These are phyloP conservation scores for Sussaba pulchella DNA, from an alignment of 2,888 invertebrate genomes.

Conservation along the genomic window DNA sequence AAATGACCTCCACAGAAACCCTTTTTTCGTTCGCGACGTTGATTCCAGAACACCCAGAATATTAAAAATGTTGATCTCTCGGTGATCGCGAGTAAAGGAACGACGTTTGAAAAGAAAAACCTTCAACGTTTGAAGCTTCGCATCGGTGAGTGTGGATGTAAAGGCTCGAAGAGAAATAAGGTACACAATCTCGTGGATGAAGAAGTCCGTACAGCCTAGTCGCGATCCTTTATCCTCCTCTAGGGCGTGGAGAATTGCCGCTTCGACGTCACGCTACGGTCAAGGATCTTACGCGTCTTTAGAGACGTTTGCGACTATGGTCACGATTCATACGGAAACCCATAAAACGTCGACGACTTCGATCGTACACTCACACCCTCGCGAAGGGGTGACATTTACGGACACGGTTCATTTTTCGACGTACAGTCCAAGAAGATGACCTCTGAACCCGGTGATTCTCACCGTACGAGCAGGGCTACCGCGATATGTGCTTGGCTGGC, in stretches of 20 bases:
- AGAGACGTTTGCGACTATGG: conserved; percentile 34
- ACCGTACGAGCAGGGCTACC: conserved; percentile 15
- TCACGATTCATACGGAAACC: conserved; percentile 10
- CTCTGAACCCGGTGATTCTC: conserved; percentile 14
- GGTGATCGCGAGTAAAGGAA: conserved; percentile 2
- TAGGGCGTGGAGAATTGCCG: conserved; percentile 68
- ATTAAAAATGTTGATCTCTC: no score
- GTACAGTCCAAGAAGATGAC: conserved; percentile 34
- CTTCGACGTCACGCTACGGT: conserved; percentile 54
- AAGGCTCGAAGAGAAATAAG: conserved; percentile 69
- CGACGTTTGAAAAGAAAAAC: background rate
- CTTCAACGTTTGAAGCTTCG: background rate
- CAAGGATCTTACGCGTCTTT: conserved; percentile 34
- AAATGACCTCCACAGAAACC: no score
- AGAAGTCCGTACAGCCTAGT: background rate
- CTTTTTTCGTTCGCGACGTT: no score
- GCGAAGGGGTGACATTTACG: background rate
- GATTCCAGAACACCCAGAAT: no score
- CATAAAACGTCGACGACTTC: conserved; percentile 53
- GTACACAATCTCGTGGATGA: background rate
- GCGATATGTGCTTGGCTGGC: conserved; percentile 18
- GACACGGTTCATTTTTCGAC: background rate
- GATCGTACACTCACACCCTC: conserved; percentile 19
- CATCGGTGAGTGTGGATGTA: conserved; percentile 48
- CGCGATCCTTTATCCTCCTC: conserved; percentile 56